Base-by-base conservation (phyloP, 2,113 vertebrate genomes). In the Amphiprion percula region DNA sequence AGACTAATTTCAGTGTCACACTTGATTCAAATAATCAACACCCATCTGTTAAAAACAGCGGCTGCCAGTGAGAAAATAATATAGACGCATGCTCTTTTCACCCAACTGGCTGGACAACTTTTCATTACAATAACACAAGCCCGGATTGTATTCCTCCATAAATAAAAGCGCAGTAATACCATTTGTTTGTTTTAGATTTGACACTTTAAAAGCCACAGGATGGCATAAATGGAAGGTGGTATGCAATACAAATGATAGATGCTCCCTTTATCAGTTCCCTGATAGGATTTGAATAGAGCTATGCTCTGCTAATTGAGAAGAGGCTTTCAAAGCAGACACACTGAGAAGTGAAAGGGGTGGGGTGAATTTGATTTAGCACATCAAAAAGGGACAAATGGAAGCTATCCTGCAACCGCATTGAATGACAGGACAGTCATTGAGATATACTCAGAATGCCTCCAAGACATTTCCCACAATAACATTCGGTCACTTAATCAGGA, bases 281-380 rank as follows among this genome's bases (percentile, higher is more conserved):
- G 79, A 88, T 86, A 79, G 86, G 59, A 55, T 85, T 82, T 91
- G 77, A 86, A 87, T 85, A 58, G 85, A 82, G 85, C 68, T 49
- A 19, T 77, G 76, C 47, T 58, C 74, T 62, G 66, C 77, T 91
- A 91, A 91, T 91, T 91, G 87, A 83, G 79, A 68, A 75, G 74
- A 86, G 46, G 78, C 86, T 90, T 89, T 93, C 88, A 90, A 84
- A 87, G 77, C 65, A 79, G 85, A 83, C 82, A 80, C 73, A 80
- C 74, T 71, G 37, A 67, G 62, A 75, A 79, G 71, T 69, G 16
- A 24, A 74, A 60, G 19, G 47, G 55, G 53, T 15, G n/a, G 68
- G 54, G 9, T 60, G 70, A 74, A 56, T 72, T 83, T 77, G 73
- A 88, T 84, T 83, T 82, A 68, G 64, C 61, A 69, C 82, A 76